A percentile compares a stretch with the other conserved stretches of the same genome.
Conservation (phyloP, 2,888 invertebrate species). For the Lucinisca nassula region DNA sequence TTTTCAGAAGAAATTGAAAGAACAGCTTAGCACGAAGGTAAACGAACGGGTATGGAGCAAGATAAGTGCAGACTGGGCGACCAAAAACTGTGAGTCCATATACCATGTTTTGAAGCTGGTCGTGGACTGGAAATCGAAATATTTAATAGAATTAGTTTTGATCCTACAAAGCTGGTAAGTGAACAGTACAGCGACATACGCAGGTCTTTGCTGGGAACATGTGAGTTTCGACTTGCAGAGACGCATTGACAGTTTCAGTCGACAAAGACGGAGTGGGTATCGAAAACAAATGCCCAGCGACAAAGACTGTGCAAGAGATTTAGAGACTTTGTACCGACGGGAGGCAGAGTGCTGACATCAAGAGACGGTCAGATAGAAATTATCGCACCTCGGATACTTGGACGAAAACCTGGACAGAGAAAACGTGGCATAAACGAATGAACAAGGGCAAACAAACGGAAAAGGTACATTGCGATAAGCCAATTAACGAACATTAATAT, state of each 20-base stretch:
- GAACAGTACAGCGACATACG: slow-evolving; percentile 30
- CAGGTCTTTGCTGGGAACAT: slow-evolving; percentile 2
- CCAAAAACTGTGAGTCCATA: background rate
- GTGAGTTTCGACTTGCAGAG: slow-evolving; percentile 15
- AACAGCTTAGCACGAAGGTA: background rate
- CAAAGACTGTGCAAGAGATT: background rate
- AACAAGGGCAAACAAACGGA: background rate
- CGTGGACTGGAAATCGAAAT: background rate
- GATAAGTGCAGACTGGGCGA: background rate
- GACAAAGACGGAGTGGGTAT: slow-evolving; percentile 31
- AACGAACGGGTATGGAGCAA: background rate
- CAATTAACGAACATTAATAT: background rate
- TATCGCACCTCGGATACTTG: slow-evolving; percentile 39
- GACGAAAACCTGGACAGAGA: slow-evolving; percentile 45
- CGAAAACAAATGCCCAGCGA: slow-evolving; percentile 28
- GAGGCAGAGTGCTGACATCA: slow-evolving; percentile 11
- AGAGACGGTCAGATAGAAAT: slow-evolving; percentile 30
- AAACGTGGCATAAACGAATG: slow-evolving; percentile 18
- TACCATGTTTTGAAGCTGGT: background rate
- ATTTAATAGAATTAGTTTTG: background rate
- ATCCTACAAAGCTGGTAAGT: background rate
- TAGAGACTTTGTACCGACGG: background rate
- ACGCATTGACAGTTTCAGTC: background rate
- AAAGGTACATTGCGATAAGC: background rate
- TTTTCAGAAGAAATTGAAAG: background rate